Base-by-base conservation (phyloP, 2,888 invertebrate species). In the Dolichomitus sp. region DNA sequence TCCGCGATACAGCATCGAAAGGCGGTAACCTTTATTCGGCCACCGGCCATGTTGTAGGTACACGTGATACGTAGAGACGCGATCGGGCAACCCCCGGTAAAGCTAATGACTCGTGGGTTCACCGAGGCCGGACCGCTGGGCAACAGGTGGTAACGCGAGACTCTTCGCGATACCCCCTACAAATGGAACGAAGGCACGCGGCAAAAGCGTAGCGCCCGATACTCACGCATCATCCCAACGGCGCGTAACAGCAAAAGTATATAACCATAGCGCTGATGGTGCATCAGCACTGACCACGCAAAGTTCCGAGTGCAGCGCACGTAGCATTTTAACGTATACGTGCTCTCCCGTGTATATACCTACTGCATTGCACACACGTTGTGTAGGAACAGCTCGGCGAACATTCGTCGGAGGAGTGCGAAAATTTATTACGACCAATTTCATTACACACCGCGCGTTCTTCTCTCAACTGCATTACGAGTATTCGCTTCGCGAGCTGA, bases 21-120 rank as follows among this genome's bases (percentile, higher is more conserved):
- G 17, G 9, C 37, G 17, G 9, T 68, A 85, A 23, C 54, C 1
- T 65, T 88, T 87, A 88, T 87, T 85, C 84, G 85, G 79, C 86
- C 86, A 85, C 37, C 33, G 37, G 19, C 87, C 87, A 85, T 80
- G 88, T 76, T 85, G 69, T 70, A 17, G 19, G 79, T 50, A 70
- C 69, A 81, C 87, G 85, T 87, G 88, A 89, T 87, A 85, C 88
- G 50, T 48, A 3, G 4, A 57, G 23, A 61, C 40, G 19, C 17
- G 33, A 33, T 37, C 86, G 70, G 85, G 82, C 88, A 86, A 50
- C 73, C 73, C 87, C 88, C 86, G 86, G 88, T 89, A 88, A 88
- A 89, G 87, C 85, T 90, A 89, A 90, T 89, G 89, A 90, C 84
- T 88, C 88, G 87, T 81, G 81, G 85, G 82, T 75, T 79, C 63